phyloP scores from a whole-genome alignment of 1,140 invertebrate species.

The Pseudomyrmex flavicornis region DNA sequence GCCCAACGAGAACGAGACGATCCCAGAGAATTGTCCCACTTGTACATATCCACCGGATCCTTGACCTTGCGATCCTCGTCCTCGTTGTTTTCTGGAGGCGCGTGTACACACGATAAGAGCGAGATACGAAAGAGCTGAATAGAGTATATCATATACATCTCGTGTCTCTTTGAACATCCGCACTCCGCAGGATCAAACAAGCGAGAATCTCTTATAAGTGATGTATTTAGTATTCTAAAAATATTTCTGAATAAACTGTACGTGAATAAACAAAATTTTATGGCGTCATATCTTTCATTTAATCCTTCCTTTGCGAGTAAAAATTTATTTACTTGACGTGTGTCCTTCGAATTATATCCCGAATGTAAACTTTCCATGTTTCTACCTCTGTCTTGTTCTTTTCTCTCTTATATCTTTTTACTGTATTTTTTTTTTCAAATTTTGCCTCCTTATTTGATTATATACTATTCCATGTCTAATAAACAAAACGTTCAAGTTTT shows the following conservation, averaged over 20 bases:
- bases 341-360: too few species aligned
- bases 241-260: constrained; percentile 71
- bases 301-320: too few species aligned
- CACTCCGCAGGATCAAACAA: constrained; percentile 62
- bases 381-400: too few species aligned
- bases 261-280: constrained; percentile 40
- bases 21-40: constrained; percentile 57
- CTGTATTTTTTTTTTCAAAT: too few species aligned
- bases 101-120: neutral
- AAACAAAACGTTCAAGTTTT: too few species aligned
- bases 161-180: constrained; percentile 30
- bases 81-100: constrained; percentile 36
- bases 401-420: too few species aligned
- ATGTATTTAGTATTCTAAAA: constrained; percentile 67
- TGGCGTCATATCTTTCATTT: neutral
- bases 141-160: constrained; percentile 16
- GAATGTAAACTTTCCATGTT: too few species aligned
- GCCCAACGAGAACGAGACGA: constrained; percentile 24
- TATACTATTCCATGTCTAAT: too few species aligned
- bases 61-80: constrained; percentile 59
- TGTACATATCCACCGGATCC: constrained; percentile 75
- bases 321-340: too few species aligned
- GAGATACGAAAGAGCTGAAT: neutral
- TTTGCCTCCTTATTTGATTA: too few species aligned
- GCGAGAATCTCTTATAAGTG: constrained; percentile 60